Conservation (phyloP, 2,113 vertebrate genomes). For the Macrotis lagotis region DNA sequence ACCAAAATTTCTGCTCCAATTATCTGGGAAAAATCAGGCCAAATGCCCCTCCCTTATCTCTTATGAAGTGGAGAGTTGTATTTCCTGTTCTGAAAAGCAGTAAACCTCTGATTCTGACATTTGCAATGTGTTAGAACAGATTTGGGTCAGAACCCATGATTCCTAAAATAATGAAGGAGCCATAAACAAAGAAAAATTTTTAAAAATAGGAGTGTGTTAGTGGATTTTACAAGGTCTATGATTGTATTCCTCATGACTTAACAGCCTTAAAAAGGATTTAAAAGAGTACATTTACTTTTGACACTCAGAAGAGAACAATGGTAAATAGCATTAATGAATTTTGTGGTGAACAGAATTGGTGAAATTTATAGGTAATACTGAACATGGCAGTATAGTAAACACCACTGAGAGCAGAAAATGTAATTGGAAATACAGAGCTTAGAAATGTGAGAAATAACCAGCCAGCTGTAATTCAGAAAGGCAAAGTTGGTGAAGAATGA, state of each 20-base stretch:
- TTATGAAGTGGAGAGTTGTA: background rate
- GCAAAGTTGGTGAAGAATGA: background rate
- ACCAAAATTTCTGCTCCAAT: background rate
- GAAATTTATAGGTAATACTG: background rate
- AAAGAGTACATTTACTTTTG: background rate
- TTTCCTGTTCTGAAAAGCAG: background rate
- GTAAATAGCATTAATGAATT: constrained; percentile 4
- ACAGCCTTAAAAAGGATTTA: background rate
- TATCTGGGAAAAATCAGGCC: background rate
- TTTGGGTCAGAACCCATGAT: background rate
- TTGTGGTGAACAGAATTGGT: background rate
- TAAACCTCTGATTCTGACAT: background rate
- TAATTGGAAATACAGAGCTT: background rate
- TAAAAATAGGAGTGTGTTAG: background rate
- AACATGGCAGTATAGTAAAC: background rate
- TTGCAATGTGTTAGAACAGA: background rate
- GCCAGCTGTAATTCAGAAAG: background rate
- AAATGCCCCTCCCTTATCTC: background rate
- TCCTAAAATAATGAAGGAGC: background rate
- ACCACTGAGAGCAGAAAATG: background rate
- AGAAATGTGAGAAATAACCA: background rate
- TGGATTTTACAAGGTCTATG: background rate
- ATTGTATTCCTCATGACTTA: background rate
- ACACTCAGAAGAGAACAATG: background rate
- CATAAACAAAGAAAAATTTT: background rate